These are phyloP conservation scores for Centruroides sculpturatus DNA, from an alignment of 1,140 invertebrate genomes.

Conservation along the genomic window DNA sequence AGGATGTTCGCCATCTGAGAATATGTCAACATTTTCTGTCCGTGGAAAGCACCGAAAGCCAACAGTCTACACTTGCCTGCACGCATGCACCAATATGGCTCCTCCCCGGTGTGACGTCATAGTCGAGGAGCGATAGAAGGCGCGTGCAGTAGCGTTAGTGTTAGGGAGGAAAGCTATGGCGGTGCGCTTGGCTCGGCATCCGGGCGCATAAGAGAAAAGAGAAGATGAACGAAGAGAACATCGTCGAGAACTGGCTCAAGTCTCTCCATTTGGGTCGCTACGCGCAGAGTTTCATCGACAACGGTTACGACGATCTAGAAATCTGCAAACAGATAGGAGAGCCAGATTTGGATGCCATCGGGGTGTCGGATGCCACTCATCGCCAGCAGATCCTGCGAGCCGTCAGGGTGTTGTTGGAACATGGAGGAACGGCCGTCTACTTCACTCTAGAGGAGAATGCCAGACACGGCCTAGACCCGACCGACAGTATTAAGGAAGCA, in stretches of 20 bases:
- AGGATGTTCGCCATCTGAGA: too few relatives aligned
- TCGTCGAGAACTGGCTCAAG: slow-evolving; percentile 84
- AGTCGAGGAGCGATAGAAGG: too few relatives aligned
- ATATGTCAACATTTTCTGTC: too few relatives aligned
- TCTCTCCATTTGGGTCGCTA: slow-evolving; percentile 79
- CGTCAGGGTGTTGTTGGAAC: slow-evolving; percentile 66
- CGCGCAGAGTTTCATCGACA: slow-evolving; percentile 83
- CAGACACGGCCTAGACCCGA: slow-evolving; percentile 23
- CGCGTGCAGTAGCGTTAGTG: too few relatives aligned
- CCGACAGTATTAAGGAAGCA: slow-evolving; percentile 33
- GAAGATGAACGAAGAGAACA: slow-evolving; percentile 41
- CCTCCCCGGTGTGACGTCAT: too few relatives aligned
- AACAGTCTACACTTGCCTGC: too few relatives aligned
- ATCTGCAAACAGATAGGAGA: slow-evolving; percentile 93
- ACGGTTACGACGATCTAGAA: slow-evolving; percentile 90
- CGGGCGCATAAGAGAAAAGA: not conserved
- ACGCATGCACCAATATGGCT: too few relatives aligned
- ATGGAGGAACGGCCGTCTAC: slow-evolving; percentile 82
- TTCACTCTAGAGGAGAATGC: slow-evolving; percentile 63
- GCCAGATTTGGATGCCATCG: slow-evolving; percentile 86
- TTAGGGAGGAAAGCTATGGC: too few relatives aligned
- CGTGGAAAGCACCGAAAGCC: too few relatives aligned
- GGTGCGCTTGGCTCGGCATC: too few relatives aligned
- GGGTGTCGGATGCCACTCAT: slow-evolving; percentile 69
- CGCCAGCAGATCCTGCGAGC: slow-evolving; percentile 63